Percentiles rank a stretch among this genome's conserved stretches.
Evolutionary conservation across 2,113 vertebrate genomes (phyloP).

Genomic region (Lonchura striata): DNA sequence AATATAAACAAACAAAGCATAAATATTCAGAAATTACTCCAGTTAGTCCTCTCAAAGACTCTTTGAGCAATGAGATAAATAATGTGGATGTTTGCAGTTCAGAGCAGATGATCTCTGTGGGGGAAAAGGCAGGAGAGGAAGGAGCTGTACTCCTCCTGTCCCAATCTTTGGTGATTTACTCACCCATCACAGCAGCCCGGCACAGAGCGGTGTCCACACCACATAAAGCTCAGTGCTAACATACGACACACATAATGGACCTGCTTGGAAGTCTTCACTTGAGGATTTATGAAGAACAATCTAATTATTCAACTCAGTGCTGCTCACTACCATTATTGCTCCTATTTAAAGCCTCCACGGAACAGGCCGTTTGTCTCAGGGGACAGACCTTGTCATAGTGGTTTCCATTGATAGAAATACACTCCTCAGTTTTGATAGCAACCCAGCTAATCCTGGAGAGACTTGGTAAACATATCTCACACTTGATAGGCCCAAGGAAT

Average conservation of each 20-base stretch:
- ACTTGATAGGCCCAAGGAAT: constrained; percentile 26
- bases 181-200: neutral
- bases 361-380: constrained; percentile 68
- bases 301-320: constrained; percentile 69
- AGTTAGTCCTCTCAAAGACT: neutral
- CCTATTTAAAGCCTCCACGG: constrained; percentile 63
- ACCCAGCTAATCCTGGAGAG: constrained; percentile 22
- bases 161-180: constrained; percentile 34
- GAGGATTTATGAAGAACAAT: constrained; percentile 70
- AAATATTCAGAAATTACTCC: constrained; percentile 27
- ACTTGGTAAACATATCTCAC: constrained; percentile 57
- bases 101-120: neutral
- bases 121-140: neutral
- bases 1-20: constrained; percentile 65
- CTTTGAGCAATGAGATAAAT: constrained; percentile 39
- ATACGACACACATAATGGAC: constrained; percentile 51
- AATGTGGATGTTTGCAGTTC: neutral
- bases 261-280: constrained; percentile 48
- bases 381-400: constrained; percentile 62
- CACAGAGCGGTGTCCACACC: constrained; percentile 44
- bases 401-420: constrained; percentile 60
- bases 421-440: constrained; percentile 37
- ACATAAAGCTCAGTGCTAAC: constrained; percentile 42
- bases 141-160: neutral
- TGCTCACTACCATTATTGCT: constrained; percentile 59